phyloP scores from a whole-genome alignment of 2,113 vertebrate genomes.

The Nymphicus hollandicus region DNA sequence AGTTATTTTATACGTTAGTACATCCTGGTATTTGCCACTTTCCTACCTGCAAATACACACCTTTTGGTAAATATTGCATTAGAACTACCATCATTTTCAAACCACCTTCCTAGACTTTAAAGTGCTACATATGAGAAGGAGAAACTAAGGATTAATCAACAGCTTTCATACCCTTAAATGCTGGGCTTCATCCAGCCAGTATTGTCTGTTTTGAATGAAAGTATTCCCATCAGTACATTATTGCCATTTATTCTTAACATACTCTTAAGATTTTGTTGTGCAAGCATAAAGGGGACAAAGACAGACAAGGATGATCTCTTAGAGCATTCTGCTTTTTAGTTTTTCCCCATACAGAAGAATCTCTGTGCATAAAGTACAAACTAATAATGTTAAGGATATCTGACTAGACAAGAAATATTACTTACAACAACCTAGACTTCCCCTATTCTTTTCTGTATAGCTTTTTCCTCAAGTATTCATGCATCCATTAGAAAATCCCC shows the following conservation, averaged over 20 bases:
- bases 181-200: conserved; percentile 45
- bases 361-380: background rate
- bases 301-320: background rate
- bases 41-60: background rate
- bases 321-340: background rate
- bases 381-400: background rate
- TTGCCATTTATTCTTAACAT: conserved; percentile 53
- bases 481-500: background rate
- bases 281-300: conserved; percentile 57
- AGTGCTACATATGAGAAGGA: background rate
- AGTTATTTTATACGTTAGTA: background rate
- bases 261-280: conserved; percentile 48
- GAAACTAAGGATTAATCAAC: conserved; percentile 46
- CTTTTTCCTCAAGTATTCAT: background rate
- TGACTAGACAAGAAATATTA: background rate
- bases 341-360: background rate
- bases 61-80: background rate
- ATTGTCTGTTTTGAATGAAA: conserved; percentile 33
- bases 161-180: conserved; percentile 36
- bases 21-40: background rate
- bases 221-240: conserved; percentile 68
- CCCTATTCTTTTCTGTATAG: background rate
- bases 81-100: background rate
- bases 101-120: background rate
- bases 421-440: background rate